Evolutionary conservation across 2,888 invertebrate species (phyloP), one percentile per base, ranked within the genome.

Genomic region (Ctenicera cuprea): DNA sequence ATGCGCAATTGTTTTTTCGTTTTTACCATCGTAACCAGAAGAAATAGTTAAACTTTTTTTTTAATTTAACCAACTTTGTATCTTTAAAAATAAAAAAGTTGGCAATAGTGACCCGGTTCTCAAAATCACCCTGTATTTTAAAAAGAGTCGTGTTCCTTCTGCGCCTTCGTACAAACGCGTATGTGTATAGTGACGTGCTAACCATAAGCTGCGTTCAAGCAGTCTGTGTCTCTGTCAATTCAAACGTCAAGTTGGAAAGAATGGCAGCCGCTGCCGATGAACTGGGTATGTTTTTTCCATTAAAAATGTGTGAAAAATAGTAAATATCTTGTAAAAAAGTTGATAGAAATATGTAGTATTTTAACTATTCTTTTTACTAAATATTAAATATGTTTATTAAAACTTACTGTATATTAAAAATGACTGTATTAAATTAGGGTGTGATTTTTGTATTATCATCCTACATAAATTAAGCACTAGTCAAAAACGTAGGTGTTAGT

Each of bases 241-340:
- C n/a, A 65, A 65, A 66, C 38, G 66, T 67, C 70, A 70, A 59
- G 63, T 45, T 20, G n/a, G 18, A 48, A 65, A 70, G 74, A 77
- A 82, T 82, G 82, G 80, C 81, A 54, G 78, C 76, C 9, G 78
- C 80, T 48, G 77, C 77, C 16, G 82, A 82, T 33, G 82, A 82
- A 74, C 76, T 82, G 71, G 75, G 81, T 81, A 78, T 64, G 62
- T 67, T 22, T 50, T n/a, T 75, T 66, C 14, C 3, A 43, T 12
- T 38, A 11, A 43, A n/a, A 11, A n/a, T 26, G 16, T n/a, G 5
- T n/a, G 14, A 9, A 33, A 11, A 33, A 20, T 22, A 18, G 11
- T 37, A 7, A 0, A 5, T 33, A 37, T 26, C 14, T 52, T 37
- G 1, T 7, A 8, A 37, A 26, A 14, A 33, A 20, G 52, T 14